A percentile compares a stretch with the other conserved stretches of the same genome.
Conservation (phyloP, 2,888 invertebrate genomes). For the Tenthredo mesomela region DNA sequence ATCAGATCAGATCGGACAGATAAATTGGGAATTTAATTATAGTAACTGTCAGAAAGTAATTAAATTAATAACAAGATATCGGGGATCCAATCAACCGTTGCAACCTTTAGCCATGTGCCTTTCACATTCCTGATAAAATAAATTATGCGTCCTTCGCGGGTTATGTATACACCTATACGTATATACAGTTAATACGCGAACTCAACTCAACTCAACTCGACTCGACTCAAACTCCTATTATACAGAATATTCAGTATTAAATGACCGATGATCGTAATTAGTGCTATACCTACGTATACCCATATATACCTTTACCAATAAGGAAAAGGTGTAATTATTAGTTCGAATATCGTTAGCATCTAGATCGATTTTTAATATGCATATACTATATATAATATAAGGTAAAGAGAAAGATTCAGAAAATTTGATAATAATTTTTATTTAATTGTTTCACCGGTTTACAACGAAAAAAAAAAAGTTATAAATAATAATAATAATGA, state of each 20-base stretch:
- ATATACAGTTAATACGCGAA: not conserved
- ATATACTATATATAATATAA: too few relatives aligned
- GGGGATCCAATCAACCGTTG: slow-evolving; percentile 68
- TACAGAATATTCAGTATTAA: not conserved
- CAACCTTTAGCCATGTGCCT: slow-evolving; percentile 68
- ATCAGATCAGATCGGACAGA: slow-evolving; percentile 70
- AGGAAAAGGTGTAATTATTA: slow-evolving; percentile 8
- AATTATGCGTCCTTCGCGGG: slow-evolving; percentile 51
- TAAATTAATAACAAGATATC: slow-evolving; percentile 77
- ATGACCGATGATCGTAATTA: too few relatives aligned
- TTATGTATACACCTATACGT: slow-evolving; percentile 7
- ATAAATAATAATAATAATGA: too few relatives aligned
- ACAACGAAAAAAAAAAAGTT: not conserved
- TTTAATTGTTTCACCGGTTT: not conserved
- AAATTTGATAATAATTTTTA: slow-evolving; percentile 15
- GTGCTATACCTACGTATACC: not conserved
- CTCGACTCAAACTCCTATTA: not conserved
- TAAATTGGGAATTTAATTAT: slow-evolving; percentile 78
- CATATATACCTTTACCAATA: not conserved
- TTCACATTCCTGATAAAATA: slow-evolving; percentile 64
- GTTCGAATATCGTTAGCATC: not conserved
- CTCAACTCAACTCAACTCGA: not conserved
- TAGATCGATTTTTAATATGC: not conserved
- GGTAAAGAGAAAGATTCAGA: not conserved
- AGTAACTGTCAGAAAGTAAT: slow-evolving; percentile 76